Conservation (phyloP, 2,888 invertebrate species). For the Sinhomidia bicolor region DNA sequence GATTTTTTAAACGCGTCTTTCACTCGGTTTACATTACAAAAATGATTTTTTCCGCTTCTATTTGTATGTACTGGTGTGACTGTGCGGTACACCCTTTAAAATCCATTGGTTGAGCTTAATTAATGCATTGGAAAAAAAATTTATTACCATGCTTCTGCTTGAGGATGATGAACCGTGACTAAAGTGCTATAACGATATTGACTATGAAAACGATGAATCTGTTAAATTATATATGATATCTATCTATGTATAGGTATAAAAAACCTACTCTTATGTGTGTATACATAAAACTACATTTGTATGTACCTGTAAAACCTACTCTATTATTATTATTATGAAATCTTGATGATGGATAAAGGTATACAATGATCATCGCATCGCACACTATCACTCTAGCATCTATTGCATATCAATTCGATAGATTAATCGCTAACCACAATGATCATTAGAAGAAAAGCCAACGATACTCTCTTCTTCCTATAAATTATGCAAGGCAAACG, state of each 20-base stretch:
- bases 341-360: not conserved
- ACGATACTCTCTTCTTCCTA: not conserved
- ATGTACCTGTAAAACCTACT: not conserved
- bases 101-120: constrained; percentile 65
- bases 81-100: constrained; percentile 37
- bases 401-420: too few relatives aligned
- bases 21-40: not conserved
- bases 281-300: too few relatives aligned
- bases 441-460: constrained; percentile 8
- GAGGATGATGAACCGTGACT: constrained; percentile 60
- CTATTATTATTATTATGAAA: constrained; percentile 9
- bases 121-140: constrained; percentile 54
- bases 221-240: not conserved
- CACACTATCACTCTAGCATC: constrained; percentile 28
- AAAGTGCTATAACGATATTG: constrained; percentile 18
- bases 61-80: constrained; percentile 1
- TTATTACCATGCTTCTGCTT: constrained; percentile 11
- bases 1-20: not conserved
- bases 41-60: not conserved
- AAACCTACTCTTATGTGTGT: too few relatives aligned
- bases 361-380: not conserved
- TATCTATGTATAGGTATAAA: not conserved
- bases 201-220: not conserved
- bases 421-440: constrained; percentile 59
- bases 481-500: not conserved